Base-by-base conservation (phyloP, 2,113 vertebrate genomes). In the Oophaga pumilio region DNA sequence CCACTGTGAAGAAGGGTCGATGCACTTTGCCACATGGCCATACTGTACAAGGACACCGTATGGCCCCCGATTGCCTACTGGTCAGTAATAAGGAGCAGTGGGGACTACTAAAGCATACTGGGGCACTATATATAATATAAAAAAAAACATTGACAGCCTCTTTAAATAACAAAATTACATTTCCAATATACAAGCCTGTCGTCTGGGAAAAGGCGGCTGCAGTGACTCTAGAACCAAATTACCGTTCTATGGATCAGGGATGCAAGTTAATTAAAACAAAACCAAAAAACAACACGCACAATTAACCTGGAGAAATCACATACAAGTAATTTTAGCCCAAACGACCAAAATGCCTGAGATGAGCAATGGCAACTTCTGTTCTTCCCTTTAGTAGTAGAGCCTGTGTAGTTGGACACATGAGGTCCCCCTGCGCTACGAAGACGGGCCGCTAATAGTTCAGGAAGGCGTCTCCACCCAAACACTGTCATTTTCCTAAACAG, bases 391-490 rank as follows among this genome's bases (percentile, higher is more conserved):
- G 20, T 66, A 43, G 12, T 24, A 4, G 17, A n/a, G 26, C 43
- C 60, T 66, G 13, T 82, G 52, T 52, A 66, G 22, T 50, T 22
- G 49, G 60, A 68, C 43, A 52, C n/a, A 68, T 68, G 60, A 82
- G 80, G 60, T 22, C 60, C n/a, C 60, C 80, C 80, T 0, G 7
- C n/a, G 81, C 81, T 24, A 80, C 14, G 15, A 24, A 53, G 64
- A 22, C 49, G n/a, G 49, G 15, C 81, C 15, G 81, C 28, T 68
- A 83, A 18, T n/a, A 53, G 62, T 17, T 53, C 81, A 83, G 57
- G 81, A 68, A 83, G 28, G 81, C 8, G 5, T 66, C 81, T 52
- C 81, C 62, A 69, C 81, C 81, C 81, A 83, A 83, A 66, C 12
- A 22, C 62, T 50, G 80, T 82, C 43, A 66, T 52, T 11, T 68